Evolutionary conservation across 2,113 vertebrate genomes (phyloP).

Genomic region (Apaloderma vittatum): DNA sequence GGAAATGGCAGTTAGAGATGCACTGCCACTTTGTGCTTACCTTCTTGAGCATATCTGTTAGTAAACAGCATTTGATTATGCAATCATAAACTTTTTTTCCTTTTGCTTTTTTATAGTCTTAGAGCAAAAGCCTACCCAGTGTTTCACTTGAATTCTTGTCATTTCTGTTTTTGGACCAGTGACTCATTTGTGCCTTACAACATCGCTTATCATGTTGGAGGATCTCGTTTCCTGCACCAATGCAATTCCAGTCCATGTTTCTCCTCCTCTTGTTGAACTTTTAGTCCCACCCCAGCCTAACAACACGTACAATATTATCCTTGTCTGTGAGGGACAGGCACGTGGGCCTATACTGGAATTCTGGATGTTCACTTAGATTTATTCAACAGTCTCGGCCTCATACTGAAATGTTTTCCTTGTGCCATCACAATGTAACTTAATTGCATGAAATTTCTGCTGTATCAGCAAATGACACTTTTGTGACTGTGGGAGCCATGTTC

Average conservation of each 20-base stretch:
- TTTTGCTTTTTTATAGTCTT: not conserved
- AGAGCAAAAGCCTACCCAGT: not conserved
- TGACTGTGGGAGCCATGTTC: not conserved
- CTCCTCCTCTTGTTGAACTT: not conserved
- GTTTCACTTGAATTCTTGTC: not conserved
- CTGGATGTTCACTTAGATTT: not conserved
- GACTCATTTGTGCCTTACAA: not conserved
- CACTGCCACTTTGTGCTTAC: not conserved
- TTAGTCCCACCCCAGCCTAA: not conserved
- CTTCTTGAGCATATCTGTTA: not conserved
- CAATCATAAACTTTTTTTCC: not conserved
- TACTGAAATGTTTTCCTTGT: not conserved
- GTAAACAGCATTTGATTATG: not conserved
- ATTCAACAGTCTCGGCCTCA: not conserved
- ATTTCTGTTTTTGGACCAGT: not conserved
- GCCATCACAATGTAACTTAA: not conserved
- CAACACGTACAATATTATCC: fast-evolving
- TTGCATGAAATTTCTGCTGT: not conserved
- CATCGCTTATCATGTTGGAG: not conserved
- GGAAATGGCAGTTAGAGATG: not conserved
- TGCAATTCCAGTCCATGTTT: fast-evolving
- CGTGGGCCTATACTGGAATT: not conserved
- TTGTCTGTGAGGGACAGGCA: not conserved
- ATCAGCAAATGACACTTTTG: not conserved
- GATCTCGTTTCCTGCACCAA: not conserved